Conservation (phyloP, 2,888 invertebrate genomes). For the Anaspis maculata region DNA sequence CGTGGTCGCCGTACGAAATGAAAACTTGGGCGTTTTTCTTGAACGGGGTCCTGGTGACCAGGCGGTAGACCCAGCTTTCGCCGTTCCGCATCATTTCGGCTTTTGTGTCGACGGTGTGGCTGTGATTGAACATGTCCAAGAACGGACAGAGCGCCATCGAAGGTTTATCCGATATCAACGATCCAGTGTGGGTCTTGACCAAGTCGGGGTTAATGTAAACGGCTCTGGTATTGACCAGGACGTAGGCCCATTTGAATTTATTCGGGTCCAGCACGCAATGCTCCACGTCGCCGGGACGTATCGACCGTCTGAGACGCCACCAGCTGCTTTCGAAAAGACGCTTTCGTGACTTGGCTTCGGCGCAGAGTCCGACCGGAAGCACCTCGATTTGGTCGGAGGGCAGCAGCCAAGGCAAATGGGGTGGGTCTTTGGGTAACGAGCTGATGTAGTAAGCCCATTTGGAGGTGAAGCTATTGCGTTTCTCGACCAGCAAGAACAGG, state of each 20-base stretch:
- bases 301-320: slow-evolving; percentile 42
- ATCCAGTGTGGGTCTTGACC: slow-evolving; percentile 38
- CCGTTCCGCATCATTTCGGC: slow-evolving; percentile 28
- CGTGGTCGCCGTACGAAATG: slow-evolving; percentile 80
- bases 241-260: slow-evolving; percentile 71
- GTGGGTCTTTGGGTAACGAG: slow-evolving; percentile 54
- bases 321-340: slow-evolving; percentile 29
- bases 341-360: slow-evolving; percentile 39
- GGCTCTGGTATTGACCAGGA: slow-evolving; percentile 77
- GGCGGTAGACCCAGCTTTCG: slow-evolving; percentile 44
- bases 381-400: slow-evolving; percentile 46
- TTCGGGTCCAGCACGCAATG: slow-evolving; percentile 46
- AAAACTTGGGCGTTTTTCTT: slow-evolving; percentile 67
- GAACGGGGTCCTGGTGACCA: slow-evolving; percentile 47
- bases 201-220: slow-evolving; percentile 60
- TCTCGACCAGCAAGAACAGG: slow-evolving; percentile 64
- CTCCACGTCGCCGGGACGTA: slow-evolving; percentile 25
- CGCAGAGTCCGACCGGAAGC: slow-evolving; percentile 51
- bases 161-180: slow-evolving; percentile 44
- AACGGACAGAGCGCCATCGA: slow-evolving; percentile 76
- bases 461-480: slow-evolving; percentile 47
- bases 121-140: slow-evolving; percentile 86
- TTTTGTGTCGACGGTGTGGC: slow-evolving; percentile 50
- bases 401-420: slow-evolving; percentile 63
- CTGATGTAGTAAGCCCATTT: slow-evolving; percentile 58